Evolutionary conservation across 2,113 vertebrate species (phyloP).

Genomic region (Caranx ignobilis): DNA sequence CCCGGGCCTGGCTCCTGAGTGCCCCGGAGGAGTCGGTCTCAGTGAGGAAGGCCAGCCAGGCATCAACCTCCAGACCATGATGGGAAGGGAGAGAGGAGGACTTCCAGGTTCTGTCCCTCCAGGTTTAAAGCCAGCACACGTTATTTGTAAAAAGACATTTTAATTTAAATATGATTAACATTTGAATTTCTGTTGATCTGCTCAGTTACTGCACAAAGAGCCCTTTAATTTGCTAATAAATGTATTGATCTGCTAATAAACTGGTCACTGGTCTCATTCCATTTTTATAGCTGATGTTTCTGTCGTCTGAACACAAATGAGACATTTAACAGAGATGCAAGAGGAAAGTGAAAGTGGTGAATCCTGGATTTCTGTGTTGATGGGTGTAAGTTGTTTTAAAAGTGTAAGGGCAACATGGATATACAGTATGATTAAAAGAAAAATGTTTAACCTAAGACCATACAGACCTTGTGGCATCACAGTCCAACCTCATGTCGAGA

Average conservation of each 20-base stretch:
- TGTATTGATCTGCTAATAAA: background rate
- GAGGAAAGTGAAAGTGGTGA: no score
- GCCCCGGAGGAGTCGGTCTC: constrained; percentile 33
- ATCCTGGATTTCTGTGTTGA: no score
- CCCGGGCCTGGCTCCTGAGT: constrained; percentile 64
- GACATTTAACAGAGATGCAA: no score
- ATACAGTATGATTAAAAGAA: no score
- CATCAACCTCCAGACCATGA: fast-evolving
- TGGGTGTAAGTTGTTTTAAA: no score
- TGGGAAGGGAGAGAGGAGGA: no score
- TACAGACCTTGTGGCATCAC: no score
- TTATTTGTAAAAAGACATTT: background rate
- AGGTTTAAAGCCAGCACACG: background rate
- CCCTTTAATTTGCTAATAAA: constrained; percentile 35
- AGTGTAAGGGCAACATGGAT: no score
- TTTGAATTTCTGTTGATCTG: background rate
- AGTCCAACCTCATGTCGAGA: no score
- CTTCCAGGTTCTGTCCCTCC: background rate
- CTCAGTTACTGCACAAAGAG: background rate
- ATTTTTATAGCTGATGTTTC: background rate
- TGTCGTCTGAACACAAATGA: no score
- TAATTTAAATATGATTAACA: background rate
- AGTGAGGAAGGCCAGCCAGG: background rate
- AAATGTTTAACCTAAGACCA: no score
- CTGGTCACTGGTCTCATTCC: background rate